phyloP scores from a whole-genome alignment of 1,140 invertebrate species.

The Thalassaphorura encarpata region DNA sequence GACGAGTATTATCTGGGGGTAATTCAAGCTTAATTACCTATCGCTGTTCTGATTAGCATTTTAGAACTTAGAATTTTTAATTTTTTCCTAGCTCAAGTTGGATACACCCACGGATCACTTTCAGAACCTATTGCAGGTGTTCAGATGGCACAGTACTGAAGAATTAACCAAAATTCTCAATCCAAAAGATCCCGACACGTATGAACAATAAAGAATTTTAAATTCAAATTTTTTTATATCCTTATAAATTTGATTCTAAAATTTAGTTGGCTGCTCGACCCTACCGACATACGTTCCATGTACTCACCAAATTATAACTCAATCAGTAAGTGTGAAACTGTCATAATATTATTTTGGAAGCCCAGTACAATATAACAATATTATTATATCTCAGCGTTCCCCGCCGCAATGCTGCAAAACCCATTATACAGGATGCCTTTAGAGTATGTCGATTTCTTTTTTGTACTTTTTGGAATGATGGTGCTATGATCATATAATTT shows the following conservation, averaged over 20 bases:
- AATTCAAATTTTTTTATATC: not conserved
- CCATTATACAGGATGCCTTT: slow-evolving; percentile 51
- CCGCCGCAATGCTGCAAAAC: slow-evolving; percentile 58
- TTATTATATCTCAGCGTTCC: slow-evolving; percentile 46
- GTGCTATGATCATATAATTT: too few species aligned
- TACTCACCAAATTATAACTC: slow-evolving; percentile 21
- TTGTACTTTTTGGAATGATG: too few species aligned
- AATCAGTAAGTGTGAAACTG: slow-evolving; percentile 14
- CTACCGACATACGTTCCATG: slow-evolving; percentile 20
- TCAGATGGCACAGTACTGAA: slow-evolving; percentile 2
- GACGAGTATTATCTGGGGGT: slow-evolving; percentile 13
- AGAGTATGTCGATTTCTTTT: slow-evolving; percentile 12
- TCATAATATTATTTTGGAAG: not conserved
- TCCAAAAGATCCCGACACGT: not conserved
- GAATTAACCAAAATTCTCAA: not conserved
- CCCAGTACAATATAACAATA: not conserved
- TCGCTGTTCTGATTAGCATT: not conserved
- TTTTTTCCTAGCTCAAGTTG: not conserved
- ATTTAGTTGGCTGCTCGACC: slow-evolving; percentile 18
- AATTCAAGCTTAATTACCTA: not conserved
- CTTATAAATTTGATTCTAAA: not conserved
- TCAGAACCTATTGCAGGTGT: not conserved
- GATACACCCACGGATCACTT: not conserved
- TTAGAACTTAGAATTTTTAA: not conserved
- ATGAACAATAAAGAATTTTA: not conserved